phyloP scores from a whole-genome alignment of 1,140 invertebrate genomes.

The Sinonovacula constricta region DNA sequence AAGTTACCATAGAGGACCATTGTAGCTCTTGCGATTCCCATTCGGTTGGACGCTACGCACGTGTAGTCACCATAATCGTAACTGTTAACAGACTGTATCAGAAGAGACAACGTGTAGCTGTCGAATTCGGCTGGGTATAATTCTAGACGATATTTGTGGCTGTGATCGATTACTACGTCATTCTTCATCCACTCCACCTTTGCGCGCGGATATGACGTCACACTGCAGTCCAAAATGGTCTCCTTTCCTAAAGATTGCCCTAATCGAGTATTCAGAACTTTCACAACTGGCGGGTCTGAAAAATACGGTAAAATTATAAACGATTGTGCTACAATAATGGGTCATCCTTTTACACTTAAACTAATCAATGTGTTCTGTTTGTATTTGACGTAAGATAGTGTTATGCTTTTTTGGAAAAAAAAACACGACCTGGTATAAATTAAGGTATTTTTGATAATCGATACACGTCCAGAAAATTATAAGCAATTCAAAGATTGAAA shows the following conservation, averaged over 20 bases:
- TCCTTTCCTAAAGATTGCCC: conserved; percentile 67
- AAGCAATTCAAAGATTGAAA: no score
- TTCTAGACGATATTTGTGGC: conserved; percentile 48
- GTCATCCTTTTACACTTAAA: no score
- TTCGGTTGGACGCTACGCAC: conserved; percentile 30
- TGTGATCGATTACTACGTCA: conserved; percentile 79
- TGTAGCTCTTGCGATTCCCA: conserved; percentile 13
- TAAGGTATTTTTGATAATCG: no score
- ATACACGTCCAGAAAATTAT: no score
- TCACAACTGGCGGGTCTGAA: conserved; percentile 70
- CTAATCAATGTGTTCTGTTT: no score
- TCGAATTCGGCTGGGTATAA: conserved; percentile 83
- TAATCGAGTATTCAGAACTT: conserved; percentile 62
- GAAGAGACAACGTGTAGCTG: conserved; percentile 89
- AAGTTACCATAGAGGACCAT: conserved; percentile 49
- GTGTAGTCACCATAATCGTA: conserved; percentile 84
- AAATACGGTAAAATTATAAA: not conserved
- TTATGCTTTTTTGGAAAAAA: no score
- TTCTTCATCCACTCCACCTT: conserved; percentile 90
- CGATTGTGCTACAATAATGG: no score
- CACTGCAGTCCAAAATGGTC: conserved; percentile 88
- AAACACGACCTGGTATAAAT: no score
- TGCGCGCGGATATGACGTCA: conserved; percentile 92
- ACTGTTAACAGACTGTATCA: conserved; percentile 86
- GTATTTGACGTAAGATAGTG: no score